A percentile compares a stretch with the other conserved stretches of the same genome.
phyloP scores from a whole-genome alignment of 2,113 vertebrate genomes.

The Campylorhamphus procurvoides region DNA sequence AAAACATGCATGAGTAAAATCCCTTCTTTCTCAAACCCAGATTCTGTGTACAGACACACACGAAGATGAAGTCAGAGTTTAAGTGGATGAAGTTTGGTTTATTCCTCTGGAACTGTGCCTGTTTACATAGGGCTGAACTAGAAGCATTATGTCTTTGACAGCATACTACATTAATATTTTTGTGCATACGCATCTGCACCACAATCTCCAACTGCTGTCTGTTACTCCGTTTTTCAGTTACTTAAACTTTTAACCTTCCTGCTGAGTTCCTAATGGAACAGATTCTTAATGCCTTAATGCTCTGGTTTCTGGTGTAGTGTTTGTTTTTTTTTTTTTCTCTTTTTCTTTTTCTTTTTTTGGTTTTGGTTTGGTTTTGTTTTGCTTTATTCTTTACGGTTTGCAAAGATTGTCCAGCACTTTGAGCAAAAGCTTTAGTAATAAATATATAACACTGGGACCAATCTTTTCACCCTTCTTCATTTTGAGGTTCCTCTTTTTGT shows the following conservation, averaged over 20 bases:
- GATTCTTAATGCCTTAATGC: slow-evolving; percentile 38
- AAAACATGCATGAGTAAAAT: not conserved
- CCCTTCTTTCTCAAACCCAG: not conserved
- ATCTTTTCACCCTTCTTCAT: slow-evolving; percentile 3
- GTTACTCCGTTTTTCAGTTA: slow-evolving; percentile 58
- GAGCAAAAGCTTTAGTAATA: not conserved
- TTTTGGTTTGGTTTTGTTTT: not conserved
- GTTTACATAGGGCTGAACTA: not conserved
- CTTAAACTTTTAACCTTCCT: slow-evolving; percentile 73
- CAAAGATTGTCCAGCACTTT: not conserved
- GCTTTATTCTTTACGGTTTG: not conserved
- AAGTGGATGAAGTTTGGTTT: not conserved
- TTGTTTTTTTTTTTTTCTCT: not conserved
- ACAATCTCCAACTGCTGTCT: not conserved
- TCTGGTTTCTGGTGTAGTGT: not conserved
- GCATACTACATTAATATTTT: not conserved
- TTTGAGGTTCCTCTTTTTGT: slow-evolving; percentile 24
- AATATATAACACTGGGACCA: not conserved
- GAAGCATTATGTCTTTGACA: not conserved
- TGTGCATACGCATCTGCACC: not conserved
- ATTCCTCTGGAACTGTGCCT: not conserved
- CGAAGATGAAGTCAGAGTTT: not conserved
- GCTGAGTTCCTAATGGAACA: slow-evolving; percentile 58
- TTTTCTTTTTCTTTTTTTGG: not conserved
- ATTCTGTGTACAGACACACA: not conserved